Conservation (phyloP, 2,113 vertebrate species). For the Hyperoodon ampullatus region DNA sequence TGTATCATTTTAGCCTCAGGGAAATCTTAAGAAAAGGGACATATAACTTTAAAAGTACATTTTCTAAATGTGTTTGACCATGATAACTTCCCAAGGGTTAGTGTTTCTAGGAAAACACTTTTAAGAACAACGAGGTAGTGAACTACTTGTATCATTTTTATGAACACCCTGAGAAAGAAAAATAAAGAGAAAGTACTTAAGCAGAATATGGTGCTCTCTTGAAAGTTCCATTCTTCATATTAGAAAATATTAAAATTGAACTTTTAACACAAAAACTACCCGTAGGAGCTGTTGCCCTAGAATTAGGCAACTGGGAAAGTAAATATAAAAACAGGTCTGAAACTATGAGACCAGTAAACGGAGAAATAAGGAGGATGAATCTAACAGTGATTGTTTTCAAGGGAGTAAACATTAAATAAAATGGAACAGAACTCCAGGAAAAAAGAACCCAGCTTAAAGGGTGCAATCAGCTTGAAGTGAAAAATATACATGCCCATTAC, state of each 20-base stretch:
- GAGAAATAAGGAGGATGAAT: not conserved
- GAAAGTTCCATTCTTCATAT: not conserved
- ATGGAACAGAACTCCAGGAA: not conserved
- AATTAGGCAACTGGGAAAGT: not conserved
- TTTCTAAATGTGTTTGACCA: not conserved
- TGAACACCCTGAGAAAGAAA: not conserved
- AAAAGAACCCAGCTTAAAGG: not conserved
- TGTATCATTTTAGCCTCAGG: not conserved
- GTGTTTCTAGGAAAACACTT: not conserved
- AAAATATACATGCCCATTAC: not conserved
- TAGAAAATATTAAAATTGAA: conserved; percentile 4
- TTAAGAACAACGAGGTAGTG: not conserved
- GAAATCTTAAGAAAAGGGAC: not conserved
- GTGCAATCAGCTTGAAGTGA: not conserved
- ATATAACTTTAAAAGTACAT: not conserved
- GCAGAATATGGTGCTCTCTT: not conserved
- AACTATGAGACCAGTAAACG: not conserved
- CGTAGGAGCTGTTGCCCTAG: not conserved
- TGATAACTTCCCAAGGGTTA: not conserved
- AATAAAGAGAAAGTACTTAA: not conserved
- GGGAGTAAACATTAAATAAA: not conserved
- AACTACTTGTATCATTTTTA: not conserved
- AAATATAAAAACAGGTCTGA: not conserved
- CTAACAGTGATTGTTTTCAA: not conserved
- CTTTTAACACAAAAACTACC: not conserved